A percentile compares a stretch with the other conserved stretches of the same genome.
phyloP scores from a whole-genome alignment of 2,797 vertebrate species.

The Lophius americanus region DNA sequence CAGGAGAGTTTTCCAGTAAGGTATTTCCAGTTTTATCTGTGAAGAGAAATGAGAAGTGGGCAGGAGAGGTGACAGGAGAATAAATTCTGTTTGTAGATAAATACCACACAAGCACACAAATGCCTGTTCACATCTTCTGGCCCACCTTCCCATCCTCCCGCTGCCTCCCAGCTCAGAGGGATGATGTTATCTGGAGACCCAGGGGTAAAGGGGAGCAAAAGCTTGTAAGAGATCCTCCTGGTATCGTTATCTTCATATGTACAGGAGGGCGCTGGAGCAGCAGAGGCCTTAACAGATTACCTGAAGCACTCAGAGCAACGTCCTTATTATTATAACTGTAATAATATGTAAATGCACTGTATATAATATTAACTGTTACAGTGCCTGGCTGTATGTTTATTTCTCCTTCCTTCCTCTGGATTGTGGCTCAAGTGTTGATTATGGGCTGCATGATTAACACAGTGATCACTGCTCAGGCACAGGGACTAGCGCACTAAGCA shows the following conservation, averaged over 20 bases:
- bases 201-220: slow-evolving; percentile 33
- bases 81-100: slow-evolving; percentile 37
- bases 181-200: slow-evolving; percentile 66
- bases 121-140: neutral
- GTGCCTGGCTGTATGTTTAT: slow-evolving; percentile 29
- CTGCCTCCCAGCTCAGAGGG: slow-evolving; percentile 51
- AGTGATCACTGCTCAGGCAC: slow-evolving; percentile 50
- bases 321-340: slow-evolving; percentile 1
- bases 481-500: slow-evolving; percentile 52
- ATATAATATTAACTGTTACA: slow-evolving; percentile 57
- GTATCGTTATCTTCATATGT: slow-evolving; percentile 59
- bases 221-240: slow-evolving; percentile 58
- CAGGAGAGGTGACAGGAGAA: slow-evolving; percentile 47
- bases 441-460: slow-evolving; percentile 62
- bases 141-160: slow-evolving; percentile 26
- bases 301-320: slow-evolving; percentile 43
- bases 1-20: slow-evolving; percentile 47
- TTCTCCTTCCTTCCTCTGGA: slow-evolving; percentile 32
- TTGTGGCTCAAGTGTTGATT: slow-evolving; percentile 55
- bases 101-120: slow-evolving; percentile 4
- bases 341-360: too few species aligned
- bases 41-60: slow-evolving; percentile 15
- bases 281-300: slow-evolving; percentile 29
- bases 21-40: slow-evolving; percentile 54
- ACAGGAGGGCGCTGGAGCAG: slow-evolving; percentile 28